These are phyloP conservation scores for Paedocypris sp. DNA, from an alignment of 2,113 vertebrate species.

Conservation along the genomic window DNA sequence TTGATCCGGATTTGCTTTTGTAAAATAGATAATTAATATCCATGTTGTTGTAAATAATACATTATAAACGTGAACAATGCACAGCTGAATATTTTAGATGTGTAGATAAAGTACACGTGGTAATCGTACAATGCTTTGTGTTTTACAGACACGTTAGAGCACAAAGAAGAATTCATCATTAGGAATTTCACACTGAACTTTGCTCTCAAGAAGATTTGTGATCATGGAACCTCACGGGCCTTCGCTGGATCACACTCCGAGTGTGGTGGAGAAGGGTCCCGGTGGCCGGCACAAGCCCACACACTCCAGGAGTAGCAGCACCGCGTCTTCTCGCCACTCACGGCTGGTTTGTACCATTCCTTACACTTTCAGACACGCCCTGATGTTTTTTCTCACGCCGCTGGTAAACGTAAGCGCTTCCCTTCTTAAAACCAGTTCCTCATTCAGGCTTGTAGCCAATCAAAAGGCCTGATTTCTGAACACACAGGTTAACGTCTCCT, in stretches of 20 bases:
- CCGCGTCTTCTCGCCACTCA: constrained; percentile 56
- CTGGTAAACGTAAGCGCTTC: background rate
- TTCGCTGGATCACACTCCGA: constrained; percentile 35
- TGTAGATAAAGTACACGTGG: too few species aligned
- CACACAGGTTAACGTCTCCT: background rate
- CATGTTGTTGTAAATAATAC: too few species aligned
- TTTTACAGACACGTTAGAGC: too few species aligned
- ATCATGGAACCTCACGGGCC: constrained; percentile 44
- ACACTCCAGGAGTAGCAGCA: constrained; percentile 61
- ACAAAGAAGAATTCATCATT: too few species aligned
- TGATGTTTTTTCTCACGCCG: background rate
- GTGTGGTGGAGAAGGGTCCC: constrained; percentile 55
- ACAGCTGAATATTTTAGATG: too few species aligned
- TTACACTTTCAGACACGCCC: background rate
- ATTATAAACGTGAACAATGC: too few species aligned
- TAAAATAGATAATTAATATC: too few species aligned
- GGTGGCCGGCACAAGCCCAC: constrained; percentile 40
- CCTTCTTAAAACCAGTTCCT: constrained; percentile 15
- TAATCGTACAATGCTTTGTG: too few species aligned
- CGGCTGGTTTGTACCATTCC: constrained; percentile 54
- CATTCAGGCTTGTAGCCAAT: background rate
- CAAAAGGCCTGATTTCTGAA: background rate
- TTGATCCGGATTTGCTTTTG: too few species aligned
- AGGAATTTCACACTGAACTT: constrained; percentile 1
- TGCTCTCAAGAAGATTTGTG: background rate